Evolutionary conservation across 2,888 invertebrate species (phyloP).

Genomic region (Lissonota sp.): DNA sequence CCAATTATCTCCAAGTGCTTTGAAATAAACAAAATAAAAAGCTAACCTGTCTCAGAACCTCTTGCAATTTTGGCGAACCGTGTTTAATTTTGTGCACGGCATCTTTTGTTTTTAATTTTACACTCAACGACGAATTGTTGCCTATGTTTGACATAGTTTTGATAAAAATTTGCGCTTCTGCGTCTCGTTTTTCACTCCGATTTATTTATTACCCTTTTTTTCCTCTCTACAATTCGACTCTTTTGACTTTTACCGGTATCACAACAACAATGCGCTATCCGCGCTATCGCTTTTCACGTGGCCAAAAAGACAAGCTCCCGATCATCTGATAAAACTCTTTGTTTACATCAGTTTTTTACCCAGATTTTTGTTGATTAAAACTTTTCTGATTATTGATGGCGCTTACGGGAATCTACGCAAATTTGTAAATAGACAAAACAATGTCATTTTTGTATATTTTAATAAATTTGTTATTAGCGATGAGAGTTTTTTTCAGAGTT

Average conservation of each 20-base stretch:
- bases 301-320: not conserved
- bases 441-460: not conserved
- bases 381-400: not conserved
- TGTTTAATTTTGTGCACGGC: conserved; percentile 75
- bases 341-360: no score
- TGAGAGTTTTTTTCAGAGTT: no score
- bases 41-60: conserved; percentile 81
- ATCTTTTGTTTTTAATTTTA: conserved; percentile 74
- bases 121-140: conserved; percentile 67
- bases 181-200: not conserved
- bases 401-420: not conserved
- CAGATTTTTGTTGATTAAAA: not conserved
- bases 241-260: conserved; percentile 23
- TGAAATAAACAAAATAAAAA: conserved; percentile 2
- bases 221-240: conserved; percentile 1
- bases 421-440: not conserved
- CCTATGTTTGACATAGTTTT: conserved; percentile 69
- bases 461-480: no score
- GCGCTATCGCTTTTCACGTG: not conserved
- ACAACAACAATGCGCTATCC: conserved; percentile 2
- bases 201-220: not conserved
- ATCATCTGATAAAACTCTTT: no score
- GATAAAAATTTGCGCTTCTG: not conserved
- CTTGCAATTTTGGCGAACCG: conserved; percentile 81
- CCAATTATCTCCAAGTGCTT: not conserved